Base-by-base conservation (phyloP, 1,140 invertebrate species). In the Lanistes nyassanus region DNA sequence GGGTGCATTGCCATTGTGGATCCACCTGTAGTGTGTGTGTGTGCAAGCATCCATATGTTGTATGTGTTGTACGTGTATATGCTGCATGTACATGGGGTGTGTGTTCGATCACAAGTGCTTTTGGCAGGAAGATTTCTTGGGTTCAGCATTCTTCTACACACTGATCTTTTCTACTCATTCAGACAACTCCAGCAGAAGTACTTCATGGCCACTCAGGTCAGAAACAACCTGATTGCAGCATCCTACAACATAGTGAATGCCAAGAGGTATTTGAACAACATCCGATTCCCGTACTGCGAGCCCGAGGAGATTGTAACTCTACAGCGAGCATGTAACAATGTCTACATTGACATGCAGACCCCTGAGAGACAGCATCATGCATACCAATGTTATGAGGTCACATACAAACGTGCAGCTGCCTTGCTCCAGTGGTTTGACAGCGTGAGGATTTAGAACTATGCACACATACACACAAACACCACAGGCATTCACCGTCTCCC, bases 281-380 rank as follows among this genome's bases (percentile, higher is more conserved):
- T 92, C 19, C 82, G 91, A 75, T 92, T 93, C 77, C 92, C 92
- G 0, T 93, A 93, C 82, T 92, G 91, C 75, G 91, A 90, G n/a
- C 84, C 88, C 29, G 86, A 89, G 66, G 92, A 93, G 83, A 88
- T 93, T 11, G 82, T 84, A 5, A 90, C 90, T 0, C 83, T 93
- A 23, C 81, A 90, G 39, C 89, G 89, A 84, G 90, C 91, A 0
- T 88, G 91, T 1, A 88, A 90, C 66, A 92, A 92, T 77, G 88
- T 93, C 39, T 93, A 92, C 79, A 90, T 90, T 29, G 92, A 93
- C 82, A 90, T 92, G 87, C 89, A 90, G 82, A 88, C 89, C 4
- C 75, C 84, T 0, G 90, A 91, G 0, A 81, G 91, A n/a, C 89
- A 91, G 53, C 79, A 87, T 34, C 91, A 92, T 81, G 91, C 91